phyloP scores from a whole-genome alignment of 2,113 vertebrate genomes.

The Corythoichthys haematopterus region DNA sequence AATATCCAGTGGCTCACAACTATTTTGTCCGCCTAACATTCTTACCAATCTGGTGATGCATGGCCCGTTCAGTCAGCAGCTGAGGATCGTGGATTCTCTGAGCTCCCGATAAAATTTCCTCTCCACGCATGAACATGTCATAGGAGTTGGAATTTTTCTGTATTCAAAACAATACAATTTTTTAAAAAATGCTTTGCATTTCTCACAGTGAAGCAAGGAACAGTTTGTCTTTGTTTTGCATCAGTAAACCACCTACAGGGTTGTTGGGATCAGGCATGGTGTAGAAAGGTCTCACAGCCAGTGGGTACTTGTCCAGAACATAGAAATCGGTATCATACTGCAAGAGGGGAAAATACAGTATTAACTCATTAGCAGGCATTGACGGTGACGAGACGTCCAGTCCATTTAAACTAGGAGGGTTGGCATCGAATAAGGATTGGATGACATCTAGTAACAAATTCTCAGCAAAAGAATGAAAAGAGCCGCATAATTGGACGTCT shows the following conservation, averaged over 20 bases:
- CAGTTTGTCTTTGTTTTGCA: constrained; percentile 5
- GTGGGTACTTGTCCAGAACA: constrained; percentile 96
- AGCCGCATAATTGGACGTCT: too few species aligned
- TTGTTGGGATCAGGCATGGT: constrained; percentile 95
- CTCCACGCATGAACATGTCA: constrained; percentile 99
- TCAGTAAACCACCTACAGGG: constrained; percentile 74
- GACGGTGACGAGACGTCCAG: too few species aligned
- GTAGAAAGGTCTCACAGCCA: constrained; percentile 97
- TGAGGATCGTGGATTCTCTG: constrained; percentile 93
- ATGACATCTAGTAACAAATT: too few species aligned
- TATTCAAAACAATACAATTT: neutral
- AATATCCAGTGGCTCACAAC: neutral
- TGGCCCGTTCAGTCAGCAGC: constrained; percentile 88
- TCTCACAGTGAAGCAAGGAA: neutral
- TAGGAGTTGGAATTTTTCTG: constrained; percentile 98
- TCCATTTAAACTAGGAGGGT: too few species aligned
- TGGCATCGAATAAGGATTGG: too few species aligned
- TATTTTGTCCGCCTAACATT: neutral
- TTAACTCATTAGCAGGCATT: too few species aligned
- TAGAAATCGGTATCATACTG: constrained; percentile 99
- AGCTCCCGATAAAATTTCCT: constrained; percentile 96
- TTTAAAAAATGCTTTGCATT: neutral
- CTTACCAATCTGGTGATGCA: constrained; percentile 89
- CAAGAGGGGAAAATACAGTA: neutral
- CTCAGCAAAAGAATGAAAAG: too few species aligned